Conservation (phyloP, 2,888 invertebrate species). For the Nysson spinosus region DNA sequence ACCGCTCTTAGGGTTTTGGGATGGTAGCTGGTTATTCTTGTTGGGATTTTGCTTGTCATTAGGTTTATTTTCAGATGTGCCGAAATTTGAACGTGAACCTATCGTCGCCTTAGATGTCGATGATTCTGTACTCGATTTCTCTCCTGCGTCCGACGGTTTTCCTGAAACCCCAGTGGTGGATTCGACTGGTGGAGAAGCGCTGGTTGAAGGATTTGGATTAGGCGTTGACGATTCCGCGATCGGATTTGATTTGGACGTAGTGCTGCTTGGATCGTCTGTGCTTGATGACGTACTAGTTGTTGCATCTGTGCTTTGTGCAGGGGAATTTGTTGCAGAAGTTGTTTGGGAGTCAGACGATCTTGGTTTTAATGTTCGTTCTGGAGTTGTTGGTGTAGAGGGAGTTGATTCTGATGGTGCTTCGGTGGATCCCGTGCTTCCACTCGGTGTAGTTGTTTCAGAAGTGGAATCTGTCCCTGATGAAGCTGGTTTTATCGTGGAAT, state of each 20-base stretch:
- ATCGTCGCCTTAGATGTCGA: not conserved
- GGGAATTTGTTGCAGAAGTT: not conserved
- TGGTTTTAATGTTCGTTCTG: no score
- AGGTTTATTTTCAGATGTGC: not conserved
- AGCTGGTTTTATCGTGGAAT: not conserved
- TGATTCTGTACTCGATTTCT: not conserved
- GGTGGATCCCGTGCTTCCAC: no score
- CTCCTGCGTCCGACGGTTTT: no score
- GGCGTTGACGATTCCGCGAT: no score
- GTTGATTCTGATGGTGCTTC: no score
- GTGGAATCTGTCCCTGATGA: no score
- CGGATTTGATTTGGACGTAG: not conserved
- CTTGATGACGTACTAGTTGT: not conserved
- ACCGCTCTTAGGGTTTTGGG: not conserved
- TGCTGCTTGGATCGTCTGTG: no score
- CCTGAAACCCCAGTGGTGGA: not conserved
- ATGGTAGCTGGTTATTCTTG: not conserved
- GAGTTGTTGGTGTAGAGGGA: not conserved
- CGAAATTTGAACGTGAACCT: conserved; percentile 22
- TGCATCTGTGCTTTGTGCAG: not conserved
- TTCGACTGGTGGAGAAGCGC: not conserved
- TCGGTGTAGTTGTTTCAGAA: no score
- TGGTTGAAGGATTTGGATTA: no score
- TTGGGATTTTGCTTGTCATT: not conserved
- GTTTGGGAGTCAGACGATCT: no score